Evolutionary conservation across 2,888 invertebrate species (phyloP).

Genomic region (Drosophila bunnanda): DNA sequence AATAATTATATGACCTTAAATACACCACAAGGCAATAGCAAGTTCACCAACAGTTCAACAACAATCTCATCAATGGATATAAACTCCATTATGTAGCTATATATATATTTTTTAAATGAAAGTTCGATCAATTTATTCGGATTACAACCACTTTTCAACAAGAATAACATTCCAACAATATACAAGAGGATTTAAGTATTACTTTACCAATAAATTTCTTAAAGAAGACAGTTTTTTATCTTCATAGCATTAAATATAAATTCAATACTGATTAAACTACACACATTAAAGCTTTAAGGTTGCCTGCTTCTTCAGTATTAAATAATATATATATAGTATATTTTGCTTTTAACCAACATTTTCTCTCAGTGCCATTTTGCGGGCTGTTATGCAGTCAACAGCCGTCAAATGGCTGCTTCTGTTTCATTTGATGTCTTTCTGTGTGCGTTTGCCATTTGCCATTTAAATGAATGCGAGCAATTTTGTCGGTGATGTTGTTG

Average conservation of each 20-base stretch:
- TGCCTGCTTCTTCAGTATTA: too few relatives aligned
- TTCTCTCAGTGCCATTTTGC: conserved; percentile 6
- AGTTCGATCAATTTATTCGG: too few relatives aligned
- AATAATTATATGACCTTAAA: too few relatives aligned
- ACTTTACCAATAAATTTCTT: background rate
- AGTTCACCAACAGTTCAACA: too few relatives aligned
- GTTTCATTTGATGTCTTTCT: conserved; percentile 23
- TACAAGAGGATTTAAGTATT: background rate
- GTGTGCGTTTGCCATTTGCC: conserved; percentile 47
- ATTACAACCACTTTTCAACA: background rate
- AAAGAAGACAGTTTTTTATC: background rate
- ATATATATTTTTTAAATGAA: too few relatives aligned
- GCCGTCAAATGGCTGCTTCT: conserved; percentile 39
- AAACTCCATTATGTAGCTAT: too few relatives aligned
- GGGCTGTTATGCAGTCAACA: conserved; percentile 37
- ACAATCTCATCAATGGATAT: too few relatives aligned
- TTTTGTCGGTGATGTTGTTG: conserved; percentile 54
- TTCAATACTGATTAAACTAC: too few relatives aligned
- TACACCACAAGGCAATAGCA: too few relatives aligned
- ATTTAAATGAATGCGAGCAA: conserved; percentile 69
- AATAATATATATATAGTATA: too few relatives aligned
- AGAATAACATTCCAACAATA: background rate
- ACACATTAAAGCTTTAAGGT: too few relatives aligned
- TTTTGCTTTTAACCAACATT: background rate
- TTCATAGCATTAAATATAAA: background rate